phyloP scores from a whole-genome alignment of 64 coral and sea anemone genomes.

The Trachythela sp. region DNA sequence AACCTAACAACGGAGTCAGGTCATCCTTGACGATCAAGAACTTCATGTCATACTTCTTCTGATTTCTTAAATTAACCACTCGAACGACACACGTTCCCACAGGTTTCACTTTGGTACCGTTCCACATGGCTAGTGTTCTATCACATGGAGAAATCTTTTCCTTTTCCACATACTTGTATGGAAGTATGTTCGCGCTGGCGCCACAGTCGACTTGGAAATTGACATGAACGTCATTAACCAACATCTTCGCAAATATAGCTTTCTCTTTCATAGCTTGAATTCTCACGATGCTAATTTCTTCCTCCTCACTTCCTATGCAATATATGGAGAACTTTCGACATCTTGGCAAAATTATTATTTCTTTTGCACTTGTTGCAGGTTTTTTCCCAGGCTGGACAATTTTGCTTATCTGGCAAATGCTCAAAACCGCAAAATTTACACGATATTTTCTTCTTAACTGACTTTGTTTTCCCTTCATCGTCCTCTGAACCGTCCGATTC shows the following conservation, averaged over 20 bases:
- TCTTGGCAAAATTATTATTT: not conserved
- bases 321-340: not conserved
- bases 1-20: not conserved
- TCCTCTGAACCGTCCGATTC: not conserved
- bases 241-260: not conserved
- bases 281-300: not conserved
- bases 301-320: not conserved
- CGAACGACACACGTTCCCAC: not conserved
- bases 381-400: not conserved
- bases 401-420: not conserved
- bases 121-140: not conserved
- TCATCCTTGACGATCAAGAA: not conserved
- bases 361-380: not conserved
- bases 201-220: constrained; percentile 4
- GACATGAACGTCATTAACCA: not conserved
- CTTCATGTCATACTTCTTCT: not conserved
- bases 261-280: not conserved
- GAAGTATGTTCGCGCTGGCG: not conserved
- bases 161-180: not conserved
- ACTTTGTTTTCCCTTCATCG: not conserved
- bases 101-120: not conserved
- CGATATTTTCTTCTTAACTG: not conserved
- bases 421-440: not conserved
- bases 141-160: not conserved
- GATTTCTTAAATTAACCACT: not conserved